Conservation (phyloP, 2,888 invertebrate genomes). For the Parochlus steinenii region DNA sequence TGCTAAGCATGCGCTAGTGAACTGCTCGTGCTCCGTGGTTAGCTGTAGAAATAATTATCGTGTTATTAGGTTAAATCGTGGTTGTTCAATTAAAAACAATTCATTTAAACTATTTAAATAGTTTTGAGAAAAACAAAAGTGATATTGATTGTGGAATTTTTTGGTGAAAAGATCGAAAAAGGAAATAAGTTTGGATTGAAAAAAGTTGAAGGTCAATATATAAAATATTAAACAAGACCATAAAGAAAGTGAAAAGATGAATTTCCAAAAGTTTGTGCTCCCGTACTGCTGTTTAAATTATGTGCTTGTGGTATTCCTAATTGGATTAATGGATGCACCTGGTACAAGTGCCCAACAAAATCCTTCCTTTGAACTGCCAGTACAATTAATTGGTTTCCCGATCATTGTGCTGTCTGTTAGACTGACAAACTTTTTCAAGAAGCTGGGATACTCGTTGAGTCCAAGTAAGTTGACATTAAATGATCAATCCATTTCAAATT, state of each 20-base stretch:
- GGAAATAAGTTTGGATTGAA: no score
- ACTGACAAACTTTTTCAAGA: slow-evolving; percentile 66
- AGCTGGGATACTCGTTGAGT: slow-evolving; percentile 62
- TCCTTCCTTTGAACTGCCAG: slow-evolving; percentile 55
- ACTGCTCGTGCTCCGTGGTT: no score
- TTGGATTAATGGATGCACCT: slow-evolving; percentile 21
- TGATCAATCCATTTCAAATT: no score
- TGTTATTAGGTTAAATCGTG: no score
- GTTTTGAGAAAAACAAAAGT: no score
- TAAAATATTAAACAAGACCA: background rate
- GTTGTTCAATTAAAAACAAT: no score
- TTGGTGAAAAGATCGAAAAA: no score
- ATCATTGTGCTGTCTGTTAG: slow-evolving; percentile 63
- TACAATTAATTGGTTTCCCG: slow-evolving; percentile 72
- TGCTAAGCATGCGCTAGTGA: no score
- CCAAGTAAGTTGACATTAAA: slow-evolving; percentile 55
- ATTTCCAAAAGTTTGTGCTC: slow-evolving; percentile 9
- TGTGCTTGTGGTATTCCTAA: slow-evolving; percentile 18
- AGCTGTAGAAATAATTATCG: no score
- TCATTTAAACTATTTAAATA: no score
- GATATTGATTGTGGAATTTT: no score
- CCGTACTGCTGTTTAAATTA: slow-evolving; percentile 8
- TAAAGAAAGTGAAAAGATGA: slow-evolving; percentile 7
- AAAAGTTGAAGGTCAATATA: slow-evolving; percentile 4
- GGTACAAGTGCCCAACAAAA: slow-evolving; percentile 26